Base-by-base conservation (phyloP, 1,140 invertebrate genomes). In the Adoxophyes honmai region DNA sequence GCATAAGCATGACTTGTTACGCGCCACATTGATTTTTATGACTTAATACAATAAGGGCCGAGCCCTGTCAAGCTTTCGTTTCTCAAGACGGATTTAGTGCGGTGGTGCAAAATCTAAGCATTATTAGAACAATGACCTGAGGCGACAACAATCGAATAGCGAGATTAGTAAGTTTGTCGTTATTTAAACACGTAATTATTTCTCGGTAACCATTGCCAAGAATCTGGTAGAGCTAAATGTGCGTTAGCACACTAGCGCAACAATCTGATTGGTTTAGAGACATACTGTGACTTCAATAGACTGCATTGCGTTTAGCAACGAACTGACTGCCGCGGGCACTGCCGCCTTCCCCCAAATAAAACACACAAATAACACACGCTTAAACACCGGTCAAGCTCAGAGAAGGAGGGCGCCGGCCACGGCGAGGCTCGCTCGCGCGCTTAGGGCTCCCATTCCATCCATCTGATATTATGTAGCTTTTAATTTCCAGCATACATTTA, bases 171-270 rank as follows among this genome's bases (percentile, higher is more conserved):
- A 28, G 6, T 28, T 28, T 28, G 21, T 28, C 21, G 21, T 48
- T 21, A 48, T 48, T 44, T 18, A 15, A 48, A 28, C 28, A 48
- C 42, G 18, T 48, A 18, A 21, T 48, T 77, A 74, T 70, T 70
- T 73, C 73, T 82, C 76, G 78, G 78, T 77, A 84, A 80, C 75
- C 75, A 56, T 68, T 69, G 71, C 72, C 77, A 66, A 75, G 64
- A 59, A 56, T 62, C 60, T 67, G 57, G 74, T 64, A 73, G 70
- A 70, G 76, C 73, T 84, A 78, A 79, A 65, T 85, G 88, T 87
- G 84, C 84, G 86, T 90, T 89, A 85, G 90, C 89, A 91, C 85
- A 89, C 86, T 86, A 86, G 83, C 83, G 71, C 76, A 84, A 82
- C 64, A 80, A 82, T 81, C 71, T 76, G 69, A 88, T 84, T 83